Conservation (phyloP, 1,140 invertebrate species). For the Catajapyx aquilonaris region DNA sequence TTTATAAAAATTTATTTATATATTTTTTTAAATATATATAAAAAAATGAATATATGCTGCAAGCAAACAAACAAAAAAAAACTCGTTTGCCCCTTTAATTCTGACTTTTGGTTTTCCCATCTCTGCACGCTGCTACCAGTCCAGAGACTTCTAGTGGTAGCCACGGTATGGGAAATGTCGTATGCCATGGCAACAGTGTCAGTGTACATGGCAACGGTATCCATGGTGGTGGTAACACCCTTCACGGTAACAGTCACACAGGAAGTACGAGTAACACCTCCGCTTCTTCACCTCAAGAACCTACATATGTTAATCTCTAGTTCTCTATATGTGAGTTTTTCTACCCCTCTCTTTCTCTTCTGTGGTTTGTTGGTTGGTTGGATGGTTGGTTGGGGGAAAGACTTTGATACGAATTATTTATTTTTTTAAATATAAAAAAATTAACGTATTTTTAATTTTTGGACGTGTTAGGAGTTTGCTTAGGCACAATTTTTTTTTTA, state of each 20-base stretch:
- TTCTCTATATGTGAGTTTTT: too few relatives aligned
- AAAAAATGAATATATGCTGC: slow-evolving; percentile 1
- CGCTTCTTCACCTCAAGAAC: slow-evolving; percentile 63
- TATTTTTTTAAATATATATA: background rate
- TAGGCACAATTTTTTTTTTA: too few relatives aligned
- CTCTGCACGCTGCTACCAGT: slow-evolving; percentile 8
- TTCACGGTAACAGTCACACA: slow-evolving; percentile 19
- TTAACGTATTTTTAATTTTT: too few relatives aligned
- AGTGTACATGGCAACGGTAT: slow-evolving; percentile 5
- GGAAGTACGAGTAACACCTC: too few relatives aligned
- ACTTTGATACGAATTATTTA: too few relatives aligned
- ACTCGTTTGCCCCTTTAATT: slow-evolving; percentile 7
- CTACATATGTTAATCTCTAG: slow-evolving; percentile 84
- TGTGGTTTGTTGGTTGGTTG: too few relatives aligned
- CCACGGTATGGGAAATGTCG: slow-evolving; percentile 7
- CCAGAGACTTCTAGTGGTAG: slow-evolving; percentile 8
- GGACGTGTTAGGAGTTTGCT: too few relatives aligned
- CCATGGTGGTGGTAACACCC: slow-evolving; percentile 10
- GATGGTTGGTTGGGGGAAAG: too few relatives aligned
- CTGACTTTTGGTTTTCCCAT: slow-evolving; percentile 6
- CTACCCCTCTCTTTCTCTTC: too few relatives aligned
- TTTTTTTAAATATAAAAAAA: too few relatives aligned
- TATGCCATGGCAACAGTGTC: slow-evolving; percentile 5
- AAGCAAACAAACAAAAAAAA: slow-evolving; percentile 4
- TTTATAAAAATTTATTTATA: background rate